phyloP scores from a whole-genome alignment of 2,888 invertebrate species.

The Augochlorella aurata region DNA sequence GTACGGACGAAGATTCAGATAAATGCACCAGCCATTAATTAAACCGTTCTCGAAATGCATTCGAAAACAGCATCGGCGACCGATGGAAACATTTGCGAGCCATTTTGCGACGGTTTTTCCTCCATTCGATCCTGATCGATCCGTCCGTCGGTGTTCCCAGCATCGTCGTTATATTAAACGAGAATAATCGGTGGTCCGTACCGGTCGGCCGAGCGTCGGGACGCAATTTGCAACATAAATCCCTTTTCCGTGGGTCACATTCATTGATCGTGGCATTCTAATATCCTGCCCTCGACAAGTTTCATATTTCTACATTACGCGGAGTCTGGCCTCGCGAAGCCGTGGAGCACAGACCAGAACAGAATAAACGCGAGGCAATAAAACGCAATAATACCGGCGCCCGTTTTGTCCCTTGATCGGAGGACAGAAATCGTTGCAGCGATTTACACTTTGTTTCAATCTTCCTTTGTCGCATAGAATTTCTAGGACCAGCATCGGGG shows the following conservation, averaged over 20 bases:
- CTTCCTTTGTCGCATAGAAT: not conserved
- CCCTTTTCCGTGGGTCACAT: slow-evolving; percentile 21
- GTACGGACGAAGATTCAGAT: no score
- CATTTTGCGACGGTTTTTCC: not conserved
- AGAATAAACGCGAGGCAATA: slow-evolving; percentile 35
- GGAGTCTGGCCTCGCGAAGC: slow-evolving; percentile 37
- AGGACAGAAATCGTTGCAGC: slow-evolving; percentile 19
- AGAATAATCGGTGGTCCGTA: slow-evolving; percentile 1
- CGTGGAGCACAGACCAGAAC: slow-evolving; percentile 20
- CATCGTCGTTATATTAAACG: slow-evolving; percentile 1
- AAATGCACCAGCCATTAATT: no score
- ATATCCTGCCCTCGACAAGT: slow-evolving; percentile 49
- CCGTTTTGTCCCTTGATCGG: slow-evolving; percentile 22
- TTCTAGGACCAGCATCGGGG: no score
- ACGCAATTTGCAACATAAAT: slow-evolving; percentile 46
- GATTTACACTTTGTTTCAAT: not conserved
- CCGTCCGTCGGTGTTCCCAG: not conserved
- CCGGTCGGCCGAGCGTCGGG: slow-evolving; percentile 1
- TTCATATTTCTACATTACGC: slow-evolving; percentile 52
- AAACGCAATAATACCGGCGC: slow-evolving; percentile 37
- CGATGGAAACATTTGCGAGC: not conserved
- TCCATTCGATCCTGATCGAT: not conserved
- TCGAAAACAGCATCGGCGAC: not conserved
- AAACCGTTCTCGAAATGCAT: not conserved
- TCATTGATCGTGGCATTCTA: slow-evolving; percentile 51